phyloP scores from a whole-genome alignment of 1,140 invertebrate genomes.

The Agraylea sexmaculata region DNA sequence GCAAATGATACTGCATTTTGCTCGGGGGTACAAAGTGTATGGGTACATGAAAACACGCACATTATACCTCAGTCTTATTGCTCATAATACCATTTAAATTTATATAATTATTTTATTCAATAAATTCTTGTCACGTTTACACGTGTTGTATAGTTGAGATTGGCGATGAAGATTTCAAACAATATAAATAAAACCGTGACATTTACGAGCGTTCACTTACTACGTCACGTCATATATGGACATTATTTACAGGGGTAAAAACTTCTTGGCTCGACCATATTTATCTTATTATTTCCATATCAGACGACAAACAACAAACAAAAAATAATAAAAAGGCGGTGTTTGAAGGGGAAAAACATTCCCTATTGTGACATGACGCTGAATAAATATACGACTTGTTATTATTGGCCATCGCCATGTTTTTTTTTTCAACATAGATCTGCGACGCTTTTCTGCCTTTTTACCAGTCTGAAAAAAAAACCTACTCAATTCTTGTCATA shows the following conservation, averaged over 20 bases:
- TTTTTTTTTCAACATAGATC: conserved; percentile 6
- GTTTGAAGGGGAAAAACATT: conserved; percentile 5
- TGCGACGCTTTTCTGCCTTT: neutral
- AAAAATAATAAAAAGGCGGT: conserved; percentile 13
- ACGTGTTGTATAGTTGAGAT: neutral
- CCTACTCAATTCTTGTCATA: no score
- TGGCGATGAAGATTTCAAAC: neutral
- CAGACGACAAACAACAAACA: conserved; percentile 5
- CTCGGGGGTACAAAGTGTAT: conserved; percentile 7
- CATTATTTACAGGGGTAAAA: no score
- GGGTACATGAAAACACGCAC: neutral
- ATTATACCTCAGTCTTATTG: neutral
- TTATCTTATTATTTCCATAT: conserved; percentile 4
- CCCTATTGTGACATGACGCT: conserved; percentile 12
- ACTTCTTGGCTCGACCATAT: no score
- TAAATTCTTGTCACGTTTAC: neutral
- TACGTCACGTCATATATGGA: neutral
- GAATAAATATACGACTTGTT: conserved; percentile 13
- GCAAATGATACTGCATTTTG: conserved; percentile 14
- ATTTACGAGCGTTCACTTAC: neutral
- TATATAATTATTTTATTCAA: neutral
- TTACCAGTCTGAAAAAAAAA: no score
- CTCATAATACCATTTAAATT: no score
- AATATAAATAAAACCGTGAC: neutral
- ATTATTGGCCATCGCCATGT: neutral